These are phyloP conservation scores for Conus canariensis DNA, from an alignment of 2,888 invertebrate species.

Conservation along the genomic window DNA sequence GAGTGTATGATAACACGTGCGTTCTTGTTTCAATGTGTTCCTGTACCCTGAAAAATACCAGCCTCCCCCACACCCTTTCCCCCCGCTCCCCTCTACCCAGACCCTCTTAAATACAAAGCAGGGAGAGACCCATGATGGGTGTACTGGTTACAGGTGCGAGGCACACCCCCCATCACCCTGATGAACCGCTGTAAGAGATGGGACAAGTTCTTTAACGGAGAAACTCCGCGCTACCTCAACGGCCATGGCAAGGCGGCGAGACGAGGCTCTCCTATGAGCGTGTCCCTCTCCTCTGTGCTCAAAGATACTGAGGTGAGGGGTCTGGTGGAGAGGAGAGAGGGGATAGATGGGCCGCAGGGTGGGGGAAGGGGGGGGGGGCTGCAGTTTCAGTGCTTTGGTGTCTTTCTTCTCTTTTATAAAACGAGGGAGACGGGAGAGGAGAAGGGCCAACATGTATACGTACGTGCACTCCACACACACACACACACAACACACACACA, in stretches of 20 bases:
- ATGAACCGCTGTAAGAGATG: constrained; percentile 94
- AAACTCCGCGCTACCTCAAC: constrained; percentile 76
- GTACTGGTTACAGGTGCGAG: constrained; percentile 86
- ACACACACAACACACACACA: not conserved
- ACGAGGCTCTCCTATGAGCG: constrained; percentile 96
- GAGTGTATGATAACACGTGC: too few species aligned
- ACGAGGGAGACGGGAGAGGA: not conserved
- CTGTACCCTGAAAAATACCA: too few species aligned
- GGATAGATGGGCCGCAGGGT: not conserved
- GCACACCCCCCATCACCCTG: constrained; percentile 92
- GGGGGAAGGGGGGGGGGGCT: not conserved
- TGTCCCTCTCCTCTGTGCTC: constrained; percentile 91
- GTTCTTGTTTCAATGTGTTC: too few species aligned
- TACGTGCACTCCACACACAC: not conserved
- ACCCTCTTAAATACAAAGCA: too few species aligned
- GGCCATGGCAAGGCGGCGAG: constrained; percentile 93
- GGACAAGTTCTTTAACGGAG: constrained; percentile 93
- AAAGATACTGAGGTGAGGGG: constrained; percentile 80
- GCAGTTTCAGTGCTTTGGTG: not conserved
- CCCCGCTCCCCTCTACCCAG: too few species aligned
- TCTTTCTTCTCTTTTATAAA: too few species aligned
- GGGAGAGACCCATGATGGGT: too few species aligned
- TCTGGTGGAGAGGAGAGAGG: not conserved
- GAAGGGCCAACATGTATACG: not conserved
- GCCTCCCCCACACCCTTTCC: too few species aligned